A percentile compares a stretch with the other conserved stretches of the same genome.
Conservation (phyloP, 2,797 vertebrate genomes). For the Anguilla megastoma region DNA sequence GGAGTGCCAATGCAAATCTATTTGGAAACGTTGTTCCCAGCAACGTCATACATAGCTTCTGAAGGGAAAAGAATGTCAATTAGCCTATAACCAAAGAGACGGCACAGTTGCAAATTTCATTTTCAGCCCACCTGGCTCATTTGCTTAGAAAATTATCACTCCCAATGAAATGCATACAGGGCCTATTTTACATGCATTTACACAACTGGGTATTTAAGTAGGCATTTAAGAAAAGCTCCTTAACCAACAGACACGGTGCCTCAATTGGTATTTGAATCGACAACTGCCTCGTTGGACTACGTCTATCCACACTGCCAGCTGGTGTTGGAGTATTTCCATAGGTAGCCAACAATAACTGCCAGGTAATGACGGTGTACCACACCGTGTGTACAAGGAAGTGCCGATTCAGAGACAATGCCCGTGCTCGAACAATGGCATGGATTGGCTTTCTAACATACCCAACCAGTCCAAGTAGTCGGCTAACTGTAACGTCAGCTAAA, state of each 20-base stretch:
- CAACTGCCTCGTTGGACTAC: not conserved
- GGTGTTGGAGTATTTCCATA: not conserved
- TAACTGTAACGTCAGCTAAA: not conserved
- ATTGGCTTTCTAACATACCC: not conserved
- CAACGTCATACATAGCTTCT: not conserved
- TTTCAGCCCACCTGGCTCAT: not conserved
- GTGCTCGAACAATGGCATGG: not conserved
- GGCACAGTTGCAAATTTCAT: not conserved
- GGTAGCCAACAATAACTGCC: not conserved
- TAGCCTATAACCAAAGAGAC: not conserved
- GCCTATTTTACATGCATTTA: not conserved
- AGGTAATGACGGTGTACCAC: not conserved
- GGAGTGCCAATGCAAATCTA: not conserved
- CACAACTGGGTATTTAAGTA: not conserved
- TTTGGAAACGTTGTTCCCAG: not conserved
- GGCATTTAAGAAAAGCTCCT: not conserved
- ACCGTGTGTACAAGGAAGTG: not conserved
- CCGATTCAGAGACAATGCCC: not conserved
- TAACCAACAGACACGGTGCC: not conserved
- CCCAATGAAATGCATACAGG: not conserved
- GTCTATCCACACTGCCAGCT: not conserved
- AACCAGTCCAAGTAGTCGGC: not conserved
- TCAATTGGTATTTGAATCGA: not conserved
- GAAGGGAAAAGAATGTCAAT: not conserved
- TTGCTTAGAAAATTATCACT: not conserved